Percentiles rank a stretch among this genome's conserved stretches.
Conservation (phyloP, 2,113 vertebrate species). For the Ammospiza nelsoni region DNA sequence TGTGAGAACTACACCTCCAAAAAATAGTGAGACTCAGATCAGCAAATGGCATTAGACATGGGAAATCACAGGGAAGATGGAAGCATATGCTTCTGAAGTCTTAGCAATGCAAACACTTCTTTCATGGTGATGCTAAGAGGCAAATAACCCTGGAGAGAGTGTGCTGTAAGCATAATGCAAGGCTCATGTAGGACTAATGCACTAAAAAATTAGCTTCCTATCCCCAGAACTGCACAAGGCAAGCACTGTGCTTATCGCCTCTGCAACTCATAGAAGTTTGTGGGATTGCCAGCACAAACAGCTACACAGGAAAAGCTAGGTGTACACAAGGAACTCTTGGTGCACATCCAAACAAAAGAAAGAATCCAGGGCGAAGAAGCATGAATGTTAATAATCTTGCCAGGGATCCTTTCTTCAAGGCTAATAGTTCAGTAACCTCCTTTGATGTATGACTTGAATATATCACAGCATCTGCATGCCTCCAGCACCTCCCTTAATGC, state of each 20-base stretch:
- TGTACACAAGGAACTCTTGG: constrained; percentile 33
- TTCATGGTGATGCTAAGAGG: neutral
- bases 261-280: neutral
- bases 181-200: neutral
- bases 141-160: neutral
- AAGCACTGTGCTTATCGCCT: neutral
- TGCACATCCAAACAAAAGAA: constrained; percentile 54
- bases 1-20: neutral
- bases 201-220: neutral
- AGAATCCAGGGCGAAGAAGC: constrained; percentile 29
- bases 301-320: constrained; percentile 22
- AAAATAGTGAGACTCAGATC: neutral
- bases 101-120: neutral
- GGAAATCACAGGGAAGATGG: neutral
- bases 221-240: neutral
- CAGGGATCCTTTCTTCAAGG: constrained; percentile 67
- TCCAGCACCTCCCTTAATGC: constrained; percentile 69
- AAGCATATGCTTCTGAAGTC: neutral
- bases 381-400: constrained; percentile 67
- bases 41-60: neutral
- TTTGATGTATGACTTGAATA: constrained; percentile 75
- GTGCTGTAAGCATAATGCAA: neutral
- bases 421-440: constrained; percentile 74
- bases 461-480: constrained; percentile 67
- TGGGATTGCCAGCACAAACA: constrained; percentile 43